These are phyloP conservation scores for Pollenia griseotomentosa DNA, from an alignment of 2,888 invertebrate species.

Conservation along the genomic window DNA sequence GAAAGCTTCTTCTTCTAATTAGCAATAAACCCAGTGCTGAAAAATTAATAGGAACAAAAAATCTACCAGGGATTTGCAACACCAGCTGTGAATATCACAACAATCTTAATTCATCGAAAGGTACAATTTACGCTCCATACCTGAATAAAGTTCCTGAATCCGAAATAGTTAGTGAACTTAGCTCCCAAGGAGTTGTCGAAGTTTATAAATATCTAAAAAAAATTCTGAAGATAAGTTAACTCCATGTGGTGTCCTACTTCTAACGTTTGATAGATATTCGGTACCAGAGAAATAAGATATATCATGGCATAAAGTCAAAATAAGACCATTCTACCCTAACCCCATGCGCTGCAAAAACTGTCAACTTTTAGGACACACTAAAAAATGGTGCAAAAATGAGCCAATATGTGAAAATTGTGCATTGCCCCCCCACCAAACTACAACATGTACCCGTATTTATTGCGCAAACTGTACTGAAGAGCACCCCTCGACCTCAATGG, in stretches of 20 bases:
- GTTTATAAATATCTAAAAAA: slow-evolving; percentile 18
- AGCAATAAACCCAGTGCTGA: neutral
- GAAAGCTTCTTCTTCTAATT: neutral
- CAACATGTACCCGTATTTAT: neutral
- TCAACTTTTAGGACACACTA: slow-evolving; percentile 66
- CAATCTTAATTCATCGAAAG: slow-evolving; percentile 43
- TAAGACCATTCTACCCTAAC: slow-evolving; percentile 57
- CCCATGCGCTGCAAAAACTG: slow-evolving; percentile 67
- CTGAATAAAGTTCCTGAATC: slow-evolving; percentile 21
- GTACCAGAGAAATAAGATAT: slow-evolving; percentile 7
- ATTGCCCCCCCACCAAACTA: slow-evolving; percentile 38
- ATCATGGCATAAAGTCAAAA: slow-evolving; percentile 39
- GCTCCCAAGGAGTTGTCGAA: slow-evolving; percentile 35
- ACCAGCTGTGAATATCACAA: neutral
- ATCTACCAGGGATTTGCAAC: too few relatives aligned
- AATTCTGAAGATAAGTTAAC: neutral
- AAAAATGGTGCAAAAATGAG: slow-evolving; percentile 52
- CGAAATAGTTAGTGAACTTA: slow-evolving; percentile 57
- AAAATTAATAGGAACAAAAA: neutral
- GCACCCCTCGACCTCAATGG: neutral
- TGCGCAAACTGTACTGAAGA: neutral
- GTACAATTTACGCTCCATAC: slow-evolving; percentile 49
- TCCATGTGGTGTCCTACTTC: neutral
- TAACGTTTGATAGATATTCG: neutral
- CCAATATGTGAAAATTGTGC: slow-evolving; percentile 37